Evolutionary conservation across 2,888 invertebrate species (phyloP), one percentile per base, ranked within the genome.

Genomic region (Vesta saturnalis): DNA sequence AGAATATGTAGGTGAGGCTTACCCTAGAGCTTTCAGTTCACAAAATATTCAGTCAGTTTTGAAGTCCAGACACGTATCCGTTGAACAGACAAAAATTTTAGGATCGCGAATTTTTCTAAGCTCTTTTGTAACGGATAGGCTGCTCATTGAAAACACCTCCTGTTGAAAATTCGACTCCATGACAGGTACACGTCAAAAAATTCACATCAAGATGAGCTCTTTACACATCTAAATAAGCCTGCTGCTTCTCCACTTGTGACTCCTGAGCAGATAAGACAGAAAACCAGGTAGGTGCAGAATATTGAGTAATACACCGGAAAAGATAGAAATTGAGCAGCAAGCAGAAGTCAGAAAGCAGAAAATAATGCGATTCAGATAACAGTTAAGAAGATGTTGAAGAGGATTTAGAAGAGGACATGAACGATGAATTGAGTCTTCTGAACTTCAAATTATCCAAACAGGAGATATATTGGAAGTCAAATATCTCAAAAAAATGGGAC

Each of bases 21-120:
- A 62, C 73, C 68, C 70, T 39, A 49, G 60, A 18, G 73, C 73
- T 18, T 72, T 75, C 54, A 74, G 74, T 1, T 15, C 70, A 54
- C 35, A 52, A 8, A 74, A 75, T 55, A 74, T 73, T 55, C 46
- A 52, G 46, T 59, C 62, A n/a, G 71, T 19, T 73, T 73, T 65
- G 54, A 61, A 56, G 70, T 69, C 49, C 55, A 35, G 72, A 67
- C n/a, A 30, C 10, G 2, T 43, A 43, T 43, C 43, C 43, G 12
- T 8, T 47, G 8, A 47, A 47, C 15, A 47, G 47, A 15, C 12
- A 47, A n/a, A 15, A 14, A 1, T 47, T 47, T 47, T 14, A 6
- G 1, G 14, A 49, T 18, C 16, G 15, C 4, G 49, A 49, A 49
- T 49, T 49, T 49, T n/a, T n/a, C 18, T 49, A 3, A 49, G 1